Evolutionary conservation across 2,888 invertebrate species (phyloP), one percentile per base, ranked within the genome.

Genomic region (Nemoura dubitans): DNA sequence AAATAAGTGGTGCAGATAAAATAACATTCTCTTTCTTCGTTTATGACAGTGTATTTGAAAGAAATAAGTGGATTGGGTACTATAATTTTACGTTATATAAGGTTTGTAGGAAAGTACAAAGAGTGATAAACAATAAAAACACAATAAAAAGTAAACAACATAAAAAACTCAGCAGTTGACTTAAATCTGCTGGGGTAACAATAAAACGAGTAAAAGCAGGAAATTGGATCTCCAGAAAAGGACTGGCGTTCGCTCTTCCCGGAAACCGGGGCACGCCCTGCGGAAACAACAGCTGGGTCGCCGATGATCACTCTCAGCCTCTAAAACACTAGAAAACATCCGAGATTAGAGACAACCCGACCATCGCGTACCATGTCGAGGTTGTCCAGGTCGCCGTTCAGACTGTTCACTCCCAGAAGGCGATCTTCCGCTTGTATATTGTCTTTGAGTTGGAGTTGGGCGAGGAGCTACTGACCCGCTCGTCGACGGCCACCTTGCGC

Each of bases 401-500:
- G 25, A n/a, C 36, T 28, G 7, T 29, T 26, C 36, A 42, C 26
- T 83, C 83, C 83, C 83, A 83, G 43, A 83, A 83, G 25, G 83
- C 83, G 26, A 83, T 83, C 83, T 83, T 83, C 83, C 83, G 83
- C 43, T 83, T 83, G 83, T 83, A 83, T 21, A 83, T 43, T 36
- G 83, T 30, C 36, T 83, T 83, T 43, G 83, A 30, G 83, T 83
- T 83, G 10, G 28, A 30, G 82, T 82, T 82, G 29, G 29, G 82
- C 5, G 83, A 83, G 86, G 78, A 80, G 86, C 78, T 88, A 89
- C 95, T 95, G 92, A 98, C 97, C 94, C 97, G 94, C 92, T 98
- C 97, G 91, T 97, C 97, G 86, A 97, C 96, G 81, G 98, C 97
- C 85, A 97, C 96, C 92, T 98, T 97, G 90, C 97, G 94, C 80